These are phyloP conservation scores for Poecilia picta DNA, from an alignment of 2,797 vertebrate genomes.

Conservation along the genomic window DNA sequence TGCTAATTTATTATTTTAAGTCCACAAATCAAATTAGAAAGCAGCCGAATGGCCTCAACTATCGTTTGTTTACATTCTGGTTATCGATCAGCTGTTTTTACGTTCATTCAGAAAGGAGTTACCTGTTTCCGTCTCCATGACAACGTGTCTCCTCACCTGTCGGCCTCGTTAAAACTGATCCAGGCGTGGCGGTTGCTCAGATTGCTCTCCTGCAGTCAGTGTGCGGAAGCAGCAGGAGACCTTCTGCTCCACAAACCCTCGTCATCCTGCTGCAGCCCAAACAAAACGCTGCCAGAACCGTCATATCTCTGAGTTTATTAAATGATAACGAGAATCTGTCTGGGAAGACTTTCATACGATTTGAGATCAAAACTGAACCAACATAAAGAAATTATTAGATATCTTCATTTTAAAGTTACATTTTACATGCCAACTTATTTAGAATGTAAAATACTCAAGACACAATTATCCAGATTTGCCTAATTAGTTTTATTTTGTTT, in stretches of 20 bases:
- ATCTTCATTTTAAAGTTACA: too few relatives aligned
- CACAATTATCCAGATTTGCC: too few relatives aligned
- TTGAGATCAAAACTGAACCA: background rate
- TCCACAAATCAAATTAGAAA: background rate
- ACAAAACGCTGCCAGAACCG: background rate
- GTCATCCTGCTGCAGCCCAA: background rate
- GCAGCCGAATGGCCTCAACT: background rate
- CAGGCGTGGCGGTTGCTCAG: slow-evolving; percentile 47
- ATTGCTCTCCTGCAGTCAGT: background rate
- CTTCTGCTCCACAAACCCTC: background rate
- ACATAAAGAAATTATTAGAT: too few relatives aligned
- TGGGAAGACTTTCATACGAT: background rate
- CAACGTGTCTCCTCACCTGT: slow-evolving; percentile 53
- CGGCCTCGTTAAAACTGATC: slow-evolving; percentile 44
- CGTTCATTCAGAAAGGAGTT: slow-evolving; percentile 10
- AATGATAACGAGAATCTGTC: background rate
- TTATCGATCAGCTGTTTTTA: slow-evolving; percentile 30
- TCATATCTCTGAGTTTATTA: background rate
- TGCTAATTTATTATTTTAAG: background rate
- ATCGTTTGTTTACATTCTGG: slow-evolving; percentile 19
- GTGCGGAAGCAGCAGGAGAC: background rate
- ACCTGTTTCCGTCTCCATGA: slow-evolving; percentile 36
- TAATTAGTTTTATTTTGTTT: too few relatives aligned
- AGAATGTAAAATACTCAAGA: too few relatives aligned
- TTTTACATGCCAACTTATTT: too few relatives aligned